Evolutionary conservation across 2,797 vertebrate genomes (phyloP), one percentile per base, ranked within the genome.

Genomic region (Spheniscus humboldti): DNA sequence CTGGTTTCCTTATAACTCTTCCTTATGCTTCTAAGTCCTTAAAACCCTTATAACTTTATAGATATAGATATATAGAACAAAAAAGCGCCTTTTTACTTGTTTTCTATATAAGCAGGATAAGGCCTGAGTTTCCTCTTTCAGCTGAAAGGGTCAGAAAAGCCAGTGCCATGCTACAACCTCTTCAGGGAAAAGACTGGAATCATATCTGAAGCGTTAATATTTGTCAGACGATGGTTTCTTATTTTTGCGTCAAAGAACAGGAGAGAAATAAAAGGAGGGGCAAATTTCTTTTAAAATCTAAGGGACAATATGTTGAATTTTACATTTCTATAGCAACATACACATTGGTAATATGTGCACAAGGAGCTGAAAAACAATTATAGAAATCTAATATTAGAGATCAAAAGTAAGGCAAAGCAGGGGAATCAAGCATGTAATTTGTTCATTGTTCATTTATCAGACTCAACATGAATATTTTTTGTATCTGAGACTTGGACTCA

Each of bases 401-500:
- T 95, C 52, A 94, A 86, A 97, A 94, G 91, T 62, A 87, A 92
- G 87, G 90, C 64, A 63, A 93, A 87, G 77, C 41, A 86, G 71
- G 37, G 55, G 59, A 94, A 85, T 95, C 84, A 95, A 86, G 88
- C 82, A 56, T 85, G 74, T 93, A 81, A 96, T 95, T 94, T 89
- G 76, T 68, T 93, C 68, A 81, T 95, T 96, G 95, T 93, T 95
- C 87, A 89, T 97, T 95, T 90, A 71, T 89, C 87, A 86, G 59
- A 62, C 63, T 90, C 80, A 88, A 94, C 75, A 82, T 39, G 78
- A 84, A 64, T 73, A 77, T 75, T 93, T 90, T 90, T 64, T 18
- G 2, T 84, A 56, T 93, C 71, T 67, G 80, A 71, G 86, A 48
- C 62, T 83, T 45, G n/a, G n/a, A 31, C 82, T 75, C 4, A 2